Percentiles rank a stretch among this genome's conserved stretches.
These are phyloP conservation scores for Pantala flavescens DNA, from an alignment of 1,140 invertebrate species.

Conservation along the genomic window DNA sequence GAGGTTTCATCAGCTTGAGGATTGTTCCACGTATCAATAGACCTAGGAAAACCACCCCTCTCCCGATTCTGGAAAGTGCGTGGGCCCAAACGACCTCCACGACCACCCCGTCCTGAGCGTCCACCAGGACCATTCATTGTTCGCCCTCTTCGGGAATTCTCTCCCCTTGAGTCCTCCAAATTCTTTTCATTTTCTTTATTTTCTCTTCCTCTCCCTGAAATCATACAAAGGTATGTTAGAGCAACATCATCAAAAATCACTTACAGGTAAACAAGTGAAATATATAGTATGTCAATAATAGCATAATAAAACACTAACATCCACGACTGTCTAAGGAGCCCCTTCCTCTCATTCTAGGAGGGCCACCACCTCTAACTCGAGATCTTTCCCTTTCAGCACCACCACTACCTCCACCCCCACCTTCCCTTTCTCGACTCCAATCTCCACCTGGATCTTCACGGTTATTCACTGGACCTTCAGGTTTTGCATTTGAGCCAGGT, in stretches of 20 bases:
- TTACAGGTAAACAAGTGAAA: too few species aligned
- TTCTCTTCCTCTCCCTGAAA: slow-evolving; percentile 43
- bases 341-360: slow-evolving; percentile 38
- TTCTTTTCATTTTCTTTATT: slow-evolving; percentile 51
- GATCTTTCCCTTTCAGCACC: slow-evolving; percentile 25
- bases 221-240: slow-evolving; percentile 18
- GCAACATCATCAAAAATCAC: too few species aligned
- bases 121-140: slow-evolving; percentile 29
- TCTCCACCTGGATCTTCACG: slow-evolving; percentile 34
- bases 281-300: too few species aligned
- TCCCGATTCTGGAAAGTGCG: slow-evolving; percentile 39
- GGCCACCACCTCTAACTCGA: slow-evolving; percentile 34
- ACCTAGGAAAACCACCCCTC: slow-evolving; percentile 28
- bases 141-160: slow-evolving; percentile 28
- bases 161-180: slow-evolving; percentile 37
- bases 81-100: slow-evolving; percentile 42
- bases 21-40: slow-evolving; percentile 54
- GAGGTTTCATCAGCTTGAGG: slow-evolving; percentile 23
- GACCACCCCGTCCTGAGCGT: slow-evolving; percentile 41
- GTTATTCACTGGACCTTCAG: slow-evolving; percentile 30
- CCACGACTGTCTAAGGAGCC: slow-evolving; percentile 38
- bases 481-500: slow-evolving; percentile 22
- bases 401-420: slow-evolving; percentile 37
- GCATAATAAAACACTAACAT: slow-evolving; percentile 32
- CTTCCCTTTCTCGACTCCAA: slow-evolving; percentile 33